Percentiles rank a stretch among this genome's conserved stretches.
Conservation (phyloP, 2,113 vertebrate genomes). For the Sakesphorus luctuosus region DNA sequence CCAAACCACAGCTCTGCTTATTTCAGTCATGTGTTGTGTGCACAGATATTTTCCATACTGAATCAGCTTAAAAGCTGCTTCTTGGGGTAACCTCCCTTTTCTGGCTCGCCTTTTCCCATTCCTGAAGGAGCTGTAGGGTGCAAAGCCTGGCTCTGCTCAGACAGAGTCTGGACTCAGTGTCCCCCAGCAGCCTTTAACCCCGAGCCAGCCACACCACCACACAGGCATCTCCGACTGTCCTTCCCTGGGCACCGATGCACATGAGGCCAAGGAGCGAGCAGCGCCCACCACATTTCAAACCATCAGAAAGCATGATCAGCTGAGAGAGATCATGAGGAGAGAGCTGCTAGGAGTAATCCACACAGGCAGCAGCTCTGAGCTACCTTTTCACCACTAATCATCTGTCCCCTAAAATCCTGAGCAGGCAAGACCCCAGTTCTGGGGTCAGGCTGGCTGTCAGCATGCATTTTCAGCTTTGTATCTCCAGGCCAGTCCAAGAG, state of each 20-base stretch:
- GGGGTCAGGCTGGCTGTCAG: background rate
- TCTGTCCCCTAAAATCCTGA: background rate
- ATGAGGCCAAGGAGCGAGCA: rapidly evolving
- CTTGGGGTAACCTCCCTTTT: background rate
- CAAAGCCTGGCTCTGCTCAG: background rate
- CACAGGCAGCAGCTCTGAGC: background rate
- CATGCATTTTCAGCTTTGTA: background rate
- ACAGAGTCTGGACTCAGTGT: background rate
- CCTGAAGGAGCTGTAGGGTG: background rate
- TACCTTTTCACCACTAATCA: background rate
- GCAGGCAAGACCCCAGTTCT: background rate
- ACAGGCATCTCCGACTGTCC: rapidly evolving
- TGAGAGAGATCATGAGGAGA: background rate
- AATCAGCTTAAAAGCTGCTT: background rate
- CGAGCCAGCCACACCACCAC: background rate
- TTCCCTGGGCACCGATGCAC: background rate
- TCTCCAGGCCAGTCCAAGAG: background rate
- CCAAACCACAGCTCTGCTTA: background rate
- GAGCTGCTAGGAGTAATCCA: background rate
- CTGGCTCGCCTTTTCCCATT: background rate
- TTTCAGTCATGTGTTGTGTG: background rate
- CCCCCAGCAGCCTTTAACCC: background rate
- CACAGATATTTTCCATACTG: background rate
- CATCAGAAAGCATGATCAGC: background rate
- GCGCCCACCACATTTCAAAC: background rate